A percentile compares a stretch with the other conserved stretches of the same genome.
Conservation (phyloP, 2,888 invertebrate genomes). For the Hemaris fuciformis region DNA sequence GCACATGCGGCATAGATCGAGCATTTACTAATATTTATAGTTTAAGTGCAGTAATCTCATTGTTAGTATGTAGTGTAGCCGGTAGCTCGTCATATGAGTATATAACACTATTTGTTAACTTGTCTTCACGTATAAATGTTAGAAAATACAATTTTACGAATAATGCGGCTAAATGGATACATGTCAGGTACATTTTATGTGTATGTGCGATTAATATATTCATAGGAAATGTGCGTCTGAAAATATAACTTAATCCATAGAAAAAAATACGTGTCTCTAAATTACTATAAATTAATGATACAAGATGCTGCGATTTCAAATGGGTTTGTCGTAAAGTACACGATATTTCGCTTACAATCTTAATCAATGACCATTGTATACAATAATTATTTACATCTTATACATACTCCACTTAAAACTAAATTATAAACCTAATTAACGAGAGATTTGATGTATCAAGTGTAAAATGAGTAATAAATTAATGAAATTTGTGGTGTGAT, state of each 20-base stretch:
- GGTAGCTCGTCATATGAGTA: neutral
- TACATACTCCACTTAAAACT: slow-evolving; percentile 59
- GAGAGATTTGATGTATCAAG: slow-evolving; percentile 65
- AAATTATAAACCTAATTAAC: slow-evolving; percentile 73
- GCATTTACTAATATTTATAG: neutral
- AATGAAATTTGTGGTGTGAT: slow-evolving; percentile 69
- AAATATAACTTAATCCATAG: slow-evolving; percentile 14
- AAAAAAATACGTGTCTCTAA: neutral
- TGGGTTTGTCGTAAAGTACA: slow-evolving; percentile 16
- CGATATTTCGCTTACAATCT: slow-evolving; percentile 38
- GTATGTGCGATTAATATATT: slow-evolving; percentile 33
- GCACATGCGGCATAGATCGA: neutral
- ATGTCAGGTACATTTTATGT: slow-evolving; percentile 38
- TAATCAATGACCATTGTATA: slow-evolving; percentile 33
- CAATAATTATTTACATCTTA: slow-evolving; percentile 75
- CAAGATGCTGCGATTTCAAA: neutral
- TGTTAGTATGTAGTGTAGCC: slow-evolving; percentile 3
- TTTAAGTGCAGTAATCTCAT: neutral
- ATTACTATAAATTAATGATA: neutral
- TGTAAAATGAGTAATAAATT: slow-evolving; percentile 76
- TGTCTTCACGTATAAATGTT: neutral
- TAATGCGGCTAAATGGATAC: slow-evolving; percentile 35
- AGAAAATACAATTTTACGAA: slow-evolving; percentile 15
- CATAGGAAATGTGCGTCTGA: slow-evolving; percentile 16
- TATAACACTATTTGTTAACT: neutral